Base-by-base conservation (phyloP, 2,113 vertebrate species). In the Upupa epops region DNA sequence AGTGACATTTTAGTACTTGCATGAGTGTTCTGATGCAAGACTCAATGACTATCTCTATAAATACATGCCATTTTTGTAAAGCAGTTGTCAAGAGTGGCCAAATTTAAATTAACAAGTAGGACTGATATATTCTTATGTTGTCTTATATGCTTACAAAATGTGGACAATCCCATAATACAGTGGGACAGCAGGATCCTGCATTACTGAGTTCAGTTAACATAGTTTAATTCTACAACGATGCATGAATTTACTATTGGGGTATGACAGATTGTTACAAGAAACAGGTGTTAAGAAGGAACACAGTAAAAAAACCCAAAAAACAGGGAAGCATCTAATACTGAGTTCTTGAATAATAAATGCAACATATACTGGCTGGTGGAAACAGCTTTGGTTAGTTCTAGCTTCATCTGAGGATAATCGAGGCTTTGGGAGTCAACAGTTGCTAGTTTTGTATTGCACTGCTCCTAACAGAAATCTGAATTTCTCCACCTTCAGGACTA, bases 11-110 rank as follows among this genome's bases (percentile, higher is more conserved):
- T 16, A 54, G 46, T 46, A 58, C 11, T 28, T 40, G 36, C 37
- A 49, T 2, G 8, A 1, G 4, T 14, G 51, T 1, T 6, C 31
- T 2, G 54, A 82, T 45, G 37, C 28, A 22, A 45, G 46, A 85
- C 26, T 54, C 37, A 2, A 40, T 0, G 18, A 12, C 64, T 11
- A 61, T 40, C 55, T 79, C 59, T 58, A 79, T 24, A 82, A 88
- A 40, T 29, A 51, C 8, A 29, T 6, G 36, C 6, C 12, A 8
- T 4, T 64, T 70, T 84, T 78, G 36, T 72, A 81, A 55, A 22
- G 8, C 5, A 29, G 18, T 32, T 0, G 0, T 31, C 16, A 72
- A 46, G 11, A 29, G 3, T 19, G n/a, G 48, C 8, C 31, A 76
- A 80, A 85, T 76, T 70, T 11, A 36, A 79, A 78, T 32, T 54